Conservation (phyloP, 2,113 vertebrate species). For the Gymnocephalus cernua region DNA sequence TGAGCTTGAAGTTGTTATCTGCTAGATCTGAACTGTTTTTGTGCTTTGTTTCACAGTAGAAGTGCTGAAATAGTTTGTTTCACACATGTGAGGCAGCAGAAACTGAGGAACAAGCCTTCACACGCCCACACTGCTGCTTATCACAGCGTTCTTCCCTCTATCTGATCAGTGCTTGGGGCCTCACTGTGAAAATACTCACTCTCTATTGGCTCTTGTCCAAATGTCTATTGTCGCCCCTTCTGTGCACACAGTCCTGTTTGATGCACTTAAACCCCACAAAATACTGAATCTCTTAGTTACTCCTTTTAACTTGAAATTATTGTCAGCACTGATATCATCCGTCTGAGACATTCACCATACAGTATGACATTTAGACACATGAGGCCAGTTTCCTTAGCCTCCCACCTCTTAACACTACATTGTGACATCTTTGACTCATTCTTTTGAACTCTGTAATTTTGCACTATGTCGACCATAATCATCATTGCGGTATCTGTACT, state of each 20-base stretch:
- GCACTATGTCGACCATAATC: not conserved
- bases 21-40: slow-evolving; percentile 34
- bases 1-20: slow-evolving; percentile 9
- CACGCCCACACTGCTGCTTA: slow-evolving; percentile 68
- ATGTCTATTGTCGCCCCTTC: not conserved
- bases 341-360: not conserved
- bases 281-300: not conserved
- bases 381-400: slow-evolving; percentile 33
- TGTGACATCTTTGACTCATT: not conserved
- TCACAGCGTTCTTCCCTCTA: slow-evolving; percentile 64
- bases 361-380: slow-evolving; percentile 47
- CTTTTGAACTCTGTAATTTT: not conserved
- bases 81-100: slow-evolving; percentile 13
- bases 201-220: slow-evolving; percentile 21
- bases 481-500: not conserved
- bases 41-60: slow-evolving; percentile 16
- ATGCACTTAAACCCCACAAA: not conserved
- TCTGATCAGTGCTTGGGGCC: slow-evolving; percentile 48
- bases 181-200: slow-evolving; percentile 15
- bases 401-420: slow-evolving; percentile 7
- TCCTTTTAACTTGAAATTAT: not conserved
- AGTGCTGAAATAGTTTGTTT: slow-evolving; percentile 40
- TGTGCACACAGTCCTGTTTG: not conserved
- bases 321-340: slow-evolving; percentile 14
- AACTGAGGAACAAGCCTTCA: slow-evolving; percentile 61